phyloP scores from a whole-genome alignment of 2,888 invertebrate species.

The Stomorhina lunata region DNA sequence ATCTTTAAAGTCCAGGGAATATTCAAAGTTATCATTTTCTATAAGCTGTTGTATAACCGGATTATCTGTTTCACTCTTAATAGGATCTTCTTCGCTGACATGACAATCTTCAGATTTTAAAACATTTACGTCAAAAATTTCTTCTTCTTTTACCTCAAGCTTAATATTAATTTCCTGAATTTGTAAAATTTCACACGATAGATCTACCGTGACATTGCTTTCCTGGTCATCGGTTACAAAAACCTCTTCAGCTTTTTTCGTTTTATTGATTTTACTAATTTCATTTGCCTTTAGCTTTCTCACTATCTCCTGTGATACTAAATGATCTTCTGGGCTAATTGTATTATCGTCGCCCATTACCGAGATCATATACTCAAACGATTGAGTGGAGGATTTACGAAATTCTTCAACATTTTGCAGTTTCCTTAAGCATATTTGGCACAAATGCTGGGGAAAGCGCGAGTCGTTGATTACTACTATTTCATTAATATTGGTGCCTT shows the following conservation, averaged over 20 bases:
- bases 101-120: not conserved
- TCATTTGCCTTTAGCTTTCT: not conserved
- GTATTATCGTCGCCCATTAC: constrained; percentile 34
- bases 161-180: not conserved
- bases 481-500: constrained; percentile 52
- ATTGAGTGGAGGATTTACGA: constrained; percentile 47
- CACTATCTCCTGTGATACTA: not conserved
- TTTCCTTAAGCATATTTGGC: constrained; percentile 52
- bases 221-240: not conserved
- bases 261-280: not conserved
- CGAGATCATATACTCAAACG: constrained; percentile 58
- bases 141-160: not conserved
- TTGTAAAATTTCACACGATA: not conserved
- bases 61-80: not conserved
- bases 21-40: not conserved
- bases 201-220: not conserved
- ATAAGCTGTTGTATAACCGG: not conserved
- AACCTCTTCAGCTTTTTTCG: not conserved
- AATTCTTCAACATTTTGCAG: constrained; percentile 60
- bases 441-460: constrained; percentile 54
- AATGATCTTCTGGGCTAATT: not conserved
- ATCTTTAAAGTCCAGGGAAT: not conserved
- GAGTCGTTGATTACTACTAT: constrained; percentile 28
- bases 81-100: not conserved
- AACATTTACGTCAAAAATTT: not conserved